Conservation (phyloP, 64 coral and sea anemone species). For the Anthopleura sola region DNA sequence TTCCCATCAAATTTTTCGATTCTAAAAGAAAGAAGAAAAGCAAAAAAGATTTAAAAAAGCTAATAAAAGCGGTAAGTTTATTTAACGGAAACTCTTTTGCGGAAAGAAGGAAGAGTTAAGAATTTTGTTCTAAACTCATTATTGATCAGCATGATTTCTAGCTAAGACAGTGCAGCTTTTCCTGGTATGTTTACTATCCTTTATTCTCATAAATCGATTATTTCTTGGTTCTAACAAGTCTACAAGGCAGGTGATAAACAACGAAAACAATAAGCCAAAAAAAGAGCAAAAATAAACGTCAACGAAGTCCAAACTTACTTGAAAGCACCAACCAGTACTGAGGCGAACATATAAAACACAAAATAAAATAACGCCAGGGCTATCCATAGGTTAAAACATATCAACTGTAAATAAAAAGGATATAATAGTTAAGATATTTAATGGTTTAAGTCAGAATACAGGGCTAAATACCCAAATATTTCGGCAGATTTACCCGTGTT, state of each 20-base stretch:
- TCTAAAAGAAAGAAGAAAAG: conserved; percentile 24
- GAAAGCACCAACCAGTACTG: conserved; percentile 78
- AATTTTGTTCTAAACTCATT: too few relatives aligned
- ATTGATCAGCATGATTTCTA: neutral
- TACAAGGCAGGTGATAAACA: neutral
- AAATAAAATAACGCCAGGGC: conserved; percentile 74
- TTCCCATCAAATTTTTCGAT: conserved; percentile 85
- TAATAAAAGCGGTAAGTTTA: neutral
- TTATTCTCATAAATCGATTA: neutral
- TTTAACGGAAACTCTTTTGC: too few relatives aligned
- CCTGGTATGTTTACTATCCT: neutral
- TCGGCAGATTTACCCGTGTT: conserved; percentile 15
- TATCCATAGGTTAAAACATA: conserved; percentile 71
- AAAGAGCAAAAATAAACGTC: neutral
- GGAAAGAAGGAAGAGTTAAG: too few relatives aligned
- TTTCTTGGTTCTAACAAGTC: neutral
- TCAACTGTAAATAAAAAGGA: conserved; percentile 48
- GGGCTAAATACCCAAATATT: neutral
- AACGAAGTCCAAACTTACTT: conserved; percentile 33
- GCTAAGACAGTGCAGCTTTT: neutral
- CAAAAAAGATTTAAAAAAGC: neutral
- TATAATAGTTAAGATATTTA: neutral
- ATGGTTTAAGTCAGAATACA: neutral
- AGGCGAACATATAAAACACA: conserved; percentile 84
- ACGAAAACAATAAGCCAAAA: neutral